Evolutionary conservation across 2,888 invertebrate genomes (phyloP).

Genomic region (Taenaris catops): DNA sequence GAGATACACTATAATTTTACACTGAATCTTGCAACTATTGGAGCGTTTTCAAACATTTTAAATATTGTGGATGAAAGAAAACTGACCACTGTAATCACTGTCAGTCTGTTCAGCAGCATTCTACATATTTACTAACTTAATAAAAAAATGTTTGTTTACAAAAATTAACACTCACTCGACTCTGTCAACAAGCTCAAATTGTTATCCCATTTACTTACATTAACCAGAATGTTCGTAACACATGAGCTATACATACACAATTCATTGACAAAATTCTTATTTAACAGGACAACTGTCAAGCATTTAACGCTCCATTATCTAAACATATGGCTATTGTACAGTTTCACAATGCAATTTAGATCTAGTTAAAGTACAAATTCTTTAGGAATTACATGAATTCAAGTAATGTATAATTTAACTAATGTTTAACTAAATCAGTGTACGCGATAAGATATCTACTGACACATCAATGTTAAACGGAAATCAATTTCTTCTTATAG

Average conservation of each 20-base stretch:
- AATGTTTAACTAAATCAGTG: slow-evolving; percentile 71
- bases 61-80: slow-evolving; percentile 81
- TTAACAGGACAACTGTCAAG: slow-evolving; percentile 62
- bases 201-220: slow-evolving; percentile 71
- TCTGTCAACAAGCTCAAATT: slow-evolving; percentile 71
- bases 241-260: slow-evolving; percentile 68
- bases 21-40: slow-evolving; percentile 68
- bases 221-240: slow-evolving; percentile 75
- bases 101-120: slow-evolving; percentile 70
- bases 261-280: slow-evolving; percentile 64
- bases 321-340: slow-evolving; percentile 74
- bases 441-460: slow-evolving; percentile 59
- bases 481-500: slow-evolving; percentile 64
- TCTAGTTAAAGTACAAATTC: slow-evolving; percentile 78
- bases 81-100: slow-evolving; percentile 63
- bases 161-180: slow-evolving; percentile 71
- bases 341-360: slow-evolving; percentile 75
- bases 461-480: slow-evolving; percentile 67
- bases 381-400: slow-evolving; percentile 73
- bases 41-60: slow-evolving; percentile 59
- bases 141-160: slow-evolving; percentile 56
- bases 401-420: slow-evolving; percentile 73
- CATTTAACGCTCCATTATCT: slow-evolving; percentile 72
- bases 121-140: slow-evolving; percentile 73
- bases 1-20: slow-evolving; percentile 78